Base-by-base conservation (phyloP, 2,113 vertebrate species). In the Rutilus rutilus region DNA sequence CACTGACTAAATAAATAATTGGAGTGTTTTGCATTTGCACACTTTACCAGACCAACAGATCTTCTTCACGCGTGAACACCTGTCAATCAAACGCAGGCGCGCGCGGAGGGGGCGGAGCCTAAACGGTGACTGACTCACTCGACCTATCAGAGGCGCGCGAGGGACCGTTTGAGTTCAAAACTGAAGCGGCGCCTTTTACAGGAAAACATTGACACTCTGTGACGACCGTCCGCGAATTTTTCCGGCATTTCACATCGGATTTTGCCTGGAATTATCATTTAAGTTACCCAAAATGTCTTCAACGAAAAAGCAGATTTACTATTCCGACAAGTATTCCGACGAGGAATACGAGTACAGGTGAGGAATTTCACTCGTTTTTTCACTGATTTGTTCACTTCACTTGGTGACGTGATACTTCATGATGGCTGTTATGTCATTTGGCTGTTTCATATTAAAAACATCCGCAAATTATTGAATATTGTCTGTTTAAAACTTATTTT, bases 261-360 rank as follows among this genome's bases (percentile, higher is more conserved):
- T 33, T 33, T 12, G 25, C 5, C 27, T 21, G 14, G 6, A 33
- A 1, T 54, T 21, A 23, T 10, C 50, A 33, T 69, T 75, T n/a
- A n/a, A n/a, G n/a, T n/a, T 30, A 19, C 86, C 87, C 15, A 84
- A 69, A 64, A 95, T 95, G 94, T 94, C 95, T 83, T 59, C 82
- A 7, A 50, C 27, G 9, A 95, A 95, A 60, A 95, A 94, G 78
- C 92, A 94, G 50, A 95, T 95, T 87, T 93, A 93, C 88, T 95
- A 95, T 50, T 95, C 95, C 5, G 95, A 95, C 84, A 95, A 95
- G 84, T 95, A 95, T 91, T 93, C 85, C 42, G 95, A 95, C 21
- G 95, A 95, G 15, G 93, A 94, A 71, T 95, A 91, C 65, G 95
- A 95, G 83, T 95, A 95, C 91, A 95, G 95, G 95, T 95, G 67